phyloP scores from a whole-genome alignment of 2,113 vertebrate genomes.

The human (Homo sapiens) region GRCh38 chr7:123984001-123984500 shows the following conservation, averaged over 20 bases:
- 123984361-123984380: neutral
- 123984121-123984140: neutral
- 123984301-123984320: neutral
- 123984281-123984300: neutral
- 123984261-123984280: neutral
- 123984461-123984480: neutral
- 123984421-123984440: neutral
- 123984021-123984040: neutral
- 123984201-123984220: neutral
- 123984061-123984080: neutral
- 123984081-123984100: neutral
- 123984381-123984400: neutral
- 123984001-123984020: neutral
- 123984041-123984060: neutral
- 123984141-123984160: neutral
- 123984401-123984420: neutral
- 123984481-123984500: neutral
- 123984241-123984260: neutral
- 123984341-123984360: neutral
- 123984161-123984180: neutral
- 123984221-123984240: neutral
- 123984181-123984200: neutral
- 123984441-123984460: neutral
- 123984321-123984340: neutral
- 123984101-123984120: neutral